Conservation (phyloP, 2,888 invertebrate genomes). For the Timandra comae region DNA sequence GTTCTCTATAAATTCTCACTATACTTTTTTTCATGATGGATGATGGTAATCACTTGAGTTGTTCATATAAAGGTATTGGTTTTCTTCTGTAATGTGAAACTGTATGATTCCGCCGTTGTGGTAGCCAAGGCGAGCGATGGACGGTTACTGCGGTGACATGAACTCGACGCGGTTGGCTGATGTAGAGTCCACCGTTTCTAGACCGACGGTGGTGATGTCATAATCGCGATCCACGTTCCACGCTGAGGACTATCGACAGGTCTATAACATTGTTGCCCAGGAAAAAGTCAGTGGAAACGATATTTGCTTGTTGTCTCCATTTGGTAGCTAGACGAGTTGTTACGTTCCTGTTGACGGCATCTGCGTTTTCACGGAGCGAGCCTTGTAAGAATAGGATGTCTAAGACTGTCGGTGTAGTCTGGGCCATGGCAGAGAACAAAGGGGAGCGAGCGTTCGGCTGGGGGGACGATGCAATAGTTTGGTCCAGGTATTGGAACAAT, state of each 20-base stretch:
- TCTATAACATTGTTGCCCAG: conserved; percentile 83
- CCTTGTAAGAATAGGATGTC: conserved; percentile 79
- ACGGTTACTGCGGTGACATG: conserved; percentile 10
- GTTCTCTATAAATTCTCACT: no score
- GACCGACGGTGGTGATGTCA: conserved; percentile 48
- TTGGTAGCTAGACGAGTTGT: conserved; percentile 80
- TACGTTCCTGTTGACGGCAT: conserved; percentile 81
- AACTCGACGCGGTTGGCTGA: conserved; percentile 25
- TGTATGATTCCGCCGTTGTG: conserved; percentile 30
- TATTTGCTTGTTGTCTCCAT: conserved; percentile 82
- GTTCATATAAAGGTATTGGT: conserved; percentile 6
- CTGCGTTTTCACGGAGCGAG: conserved; percentile 79
- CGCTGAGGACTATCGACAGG: conserved; percentile 75
- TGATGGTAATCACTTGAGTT: no score
- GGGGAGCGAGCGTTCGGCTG: conserved; percentile 61
- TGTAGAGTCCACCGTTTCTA: conserved; percentile 48
- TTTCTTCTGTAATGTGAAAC: conserved; percentile 20
- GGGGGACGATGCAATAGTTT: conserved; percentile 53
- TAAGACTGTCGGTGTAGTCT: conserved; percentile 81
- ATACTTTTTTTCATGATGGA: conserved; percentile 10
- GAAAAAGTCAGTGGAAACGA: conserved; percentile 85
- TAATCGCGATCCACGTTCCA: conserved; percentile 57
- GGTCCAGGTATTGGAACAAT: conserved; percentile 59
- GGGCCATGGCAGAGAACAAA: conserved; percentile 83
- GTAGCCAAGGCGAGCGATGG: conserved; percentile 48